Evolutionary conservation across 2,888 invertebrate genomes (phyloP), one percentile per base, ranked within the genome.

Genomic region (Eutolmus rufibarbis): DNA sequence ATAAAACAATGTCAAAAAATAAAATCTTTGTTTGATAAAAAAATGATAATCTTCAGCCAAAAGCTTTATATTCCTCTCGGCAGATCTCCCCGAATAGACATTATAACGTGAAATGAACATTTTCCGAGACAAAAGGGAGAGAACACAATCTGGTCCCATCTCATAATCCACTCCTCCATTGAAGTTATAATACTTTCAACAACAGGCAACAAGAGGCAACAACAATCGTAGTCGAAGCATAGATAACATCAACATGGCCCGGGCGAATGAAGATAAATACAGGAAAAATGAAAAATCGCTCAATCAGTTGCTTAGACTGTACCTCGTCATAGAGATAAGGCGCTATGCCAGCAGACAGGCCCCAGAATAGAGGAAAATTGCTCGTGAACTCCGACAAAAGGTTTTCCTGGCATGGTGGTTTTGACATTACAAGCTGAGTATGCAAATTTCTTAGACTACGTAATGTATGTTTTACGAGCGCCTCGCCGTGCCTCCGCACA

Each of bases 201-300:
- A 82, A 56, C 56, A 81, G 56, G 43, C 56, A 81, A 57, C 56
- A 82, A 31, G 34, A 31, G 51, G 40, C 51, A 81, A 37, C 82
- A 82, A 57, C 51, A 82, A 82, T 66, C 40, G 19, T 40, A 57
- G 66, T 34, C 31, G 51, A 37, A 37, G 40, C 34, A 31, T 40
- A 57, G 82, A 82, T 57, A 66, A 82, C 66, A 82, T 40, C 82
- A 82, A 66, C 37, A 66, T 66, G 66, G 37, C n/a, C 37, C 14
- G 81, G 82, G 81, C 31, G 46, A 16, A n/a, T 76, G 76, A 66
- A 82, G 82, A 82, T 82, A 82, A 82, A 82, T 82, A 66, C 82
- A 57, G 66, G 82, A 82, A 82, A 82, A 82, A 82, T 82, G 82
- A 82, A 82, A 57, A 82, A 82, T 82, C 82, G 82, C 82, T 82